Evolutionary conservation across 1,140 invertebrate genomes (phyloP).

Genomic region (Leguminivora glycinivorella): DNA sequence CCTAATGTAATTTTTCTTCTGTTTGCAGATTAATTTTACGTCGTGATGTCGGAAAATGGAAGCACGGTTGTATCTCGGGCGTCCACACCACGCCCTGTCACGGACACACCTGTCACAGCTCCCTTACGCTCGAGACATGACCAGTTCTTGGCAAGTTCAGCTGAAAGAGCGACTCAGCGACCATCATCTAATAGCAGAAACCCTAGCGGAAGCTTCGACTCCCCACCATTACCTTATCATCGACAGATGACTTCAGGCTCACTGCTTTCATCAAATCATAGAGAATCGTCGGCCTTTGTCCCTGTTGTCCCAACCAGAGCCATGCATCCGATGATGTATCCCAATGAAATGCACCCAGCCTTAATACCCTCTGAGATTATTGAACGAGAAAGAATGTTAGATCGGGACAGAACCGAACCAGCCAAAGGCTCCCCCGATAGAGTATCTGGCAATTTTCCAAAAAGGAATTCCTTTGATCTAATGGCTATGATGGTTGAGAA

Average conservation of each 20-base stretch:
- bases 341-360: slow-evolving; percentile 82
- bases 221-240: slow-evolving; percentile 83
- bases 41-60: slow-evolving; percentile 70
- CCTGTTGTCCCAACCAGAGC: slow-evolving; percentile 89
- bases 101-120: slow-evolving; percentile 58
- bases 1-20: slow-evolving; percentile 34
- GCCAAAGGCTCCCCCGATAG: slow-evolving; percentile 73
- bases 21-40: slow-evolving; percentile 60
- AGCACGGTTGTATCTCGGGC: slow-evolving; percentile 67
- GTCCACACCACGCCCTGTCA: slow-evolving; percentile 65
- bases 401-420: slow-evolving; percentile 73
- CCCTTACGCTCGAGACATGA: slow-evolving; percentile 78
- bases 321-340: slow-evolving; percentile 82
- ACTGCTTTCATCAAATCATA: slow-evolving; percentile 79
- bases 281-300: slow-evolving; percentile 90
- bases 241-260: slow-evolving; percentile 81
- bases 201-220: slow-evolving; percentile 81
- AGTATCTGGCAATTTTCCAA: slow-evolving; percentile 73
- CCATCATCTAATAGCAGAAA: slow-evolving; percentile 77
- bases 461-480: slow-evolving; percentile 84
- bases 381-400: slow-evolving; percentile 79
- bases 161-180: slow-evolving; percentile 65
- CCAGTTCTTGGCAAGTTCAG: slow-evolving; percentile 78
- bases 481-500: slow-evolving; percentile 94
- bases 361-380: slow-evolving; percentile 77